Percentiles rank a stretch among this genome's conserved stretches.
Conservation (phyloP, 2,888 invertebrate species). For the Napeogenes inachia region DNA sequence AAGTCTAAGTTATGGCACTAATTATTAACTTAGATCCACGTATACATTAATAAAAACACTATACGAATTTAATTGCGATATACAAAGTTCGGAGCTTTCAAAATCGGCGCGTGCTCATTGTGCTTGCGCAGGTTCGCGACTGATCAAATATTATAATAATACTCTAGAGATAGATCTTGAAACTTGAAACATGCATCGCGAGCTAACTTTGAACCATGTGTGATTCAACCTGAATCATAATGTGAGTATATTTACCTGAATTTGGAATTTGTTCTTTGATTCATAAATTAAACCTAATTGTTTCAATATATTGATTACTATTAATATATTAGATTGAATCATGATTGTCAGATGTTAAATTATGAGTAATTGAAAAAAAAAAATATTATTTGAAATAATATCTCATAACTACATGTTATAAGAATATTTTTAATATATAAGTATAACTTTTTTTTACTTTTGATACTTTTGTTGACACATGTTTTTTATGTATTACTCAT, state of each 20-base stretch:
- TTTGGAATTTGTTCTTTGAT: neutral
- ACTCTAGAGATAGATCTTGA: neutral
- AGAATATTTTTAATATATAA: too few species aligned
- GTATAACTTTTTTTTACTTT: too few species aligned
- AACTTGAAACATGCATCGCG: neutral
- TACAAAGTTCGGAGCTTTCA: conserved; percentile 28
- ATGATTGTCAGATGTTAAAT: too few species aligned
- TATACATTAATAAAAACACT: conserved; percentile 6
- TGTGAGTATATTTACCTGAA: neutral
- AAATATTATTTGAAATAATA: too few species aligned
- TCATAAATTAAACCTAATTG: neutral
- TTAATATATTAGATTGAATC: too few species aligned
- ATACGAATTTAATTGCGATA: conserved; percentile 20
- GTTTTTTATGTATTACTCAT: too few species aligned
- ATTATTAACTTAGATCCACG: conserved; percentile 5
- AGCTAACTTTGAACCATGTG: conserved; percentile 2
- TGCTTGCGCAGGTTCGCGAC: conserved; percentile 58
- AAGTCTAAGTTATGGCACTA: conserved; percentile 15
- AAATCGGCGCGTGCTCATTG: conserved; percentile 57
- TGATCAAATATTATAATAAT: conserved; percentile 29
- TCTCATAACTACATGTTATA: too few species aligned
- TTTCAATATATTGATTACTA: too few species aligned
- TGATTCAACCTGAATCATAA: neutral
- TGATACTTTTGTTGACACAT: too few species aligned
- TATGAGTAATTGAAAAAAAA: too few species aligned